phyloP scores from a whole-genome alignment of 2,113 vertebrate genomes.

The Onychostoma macrolepis region DNA sequence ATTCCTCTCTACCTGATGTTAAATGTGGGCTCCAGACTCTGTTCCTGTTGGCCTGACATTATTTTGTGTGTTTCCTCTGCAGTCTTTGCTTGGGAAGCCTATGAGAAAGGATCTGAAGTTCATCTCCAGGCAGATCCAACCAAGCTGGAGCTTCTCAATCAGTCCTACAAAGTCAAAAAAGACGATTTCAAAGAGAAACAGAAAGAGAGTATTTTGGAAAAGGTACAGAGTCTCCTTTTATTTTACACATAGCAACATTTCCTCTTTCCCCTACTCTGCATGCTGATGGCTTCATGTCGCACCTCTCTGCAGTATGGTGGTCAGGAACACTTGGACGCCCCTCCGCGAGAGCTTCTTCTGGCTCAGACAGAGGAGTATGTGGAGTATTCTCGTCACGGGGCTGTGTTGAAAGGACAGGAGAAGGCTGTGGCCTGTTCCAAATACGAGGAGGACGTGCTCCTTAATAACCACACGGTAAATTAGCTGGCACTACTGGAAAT shows the following conservation, averaged over 20 bases:
- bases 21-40: background rate
- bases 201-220: constrained; percentile 93
- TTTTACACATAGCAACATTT: background rate
- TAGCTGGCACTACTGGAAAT: background rate
- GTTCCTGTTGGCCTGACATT: background rate
- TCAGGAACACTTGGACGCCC: constrained; percentile 89
- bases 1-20: background rate
- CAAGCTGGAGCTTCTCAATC: constrained; percentile 92
- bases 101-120: constrained; percentile 96
- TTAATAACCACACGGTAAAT: constrained; percentile 92
- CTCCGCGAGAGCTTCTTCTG: constrained; percentile 88
- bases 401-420: constrained; percentile 94
- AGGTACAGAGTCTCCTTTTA: constrained; percentile 71
- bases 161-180: constrained; percentile 98
- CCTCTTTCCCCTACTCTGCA: background rate
- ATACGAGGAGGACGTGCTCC: constrained; percentile 94
- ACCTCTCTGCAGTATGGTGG: constrained; percentile 87
- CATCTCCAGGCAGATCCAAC: constrained; percentile 98
- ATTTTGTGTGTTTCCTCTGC: constrained; percentile 21
- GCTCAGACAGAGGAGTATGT: constrained; percentile 97
- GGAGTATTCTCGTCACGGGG: constrained; percentile 95
- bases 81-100: constrained; percentile 99
- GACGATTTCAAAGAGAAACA: constrained; percentile 95
- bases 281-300: constrained; percentile 3
- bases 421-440: constrained; percentile 94